These are phyloP conservation scores for Fulica atra DNA, from an alignment of 2,113 vertebrate species.

Conservation along the genomic window DNA sequence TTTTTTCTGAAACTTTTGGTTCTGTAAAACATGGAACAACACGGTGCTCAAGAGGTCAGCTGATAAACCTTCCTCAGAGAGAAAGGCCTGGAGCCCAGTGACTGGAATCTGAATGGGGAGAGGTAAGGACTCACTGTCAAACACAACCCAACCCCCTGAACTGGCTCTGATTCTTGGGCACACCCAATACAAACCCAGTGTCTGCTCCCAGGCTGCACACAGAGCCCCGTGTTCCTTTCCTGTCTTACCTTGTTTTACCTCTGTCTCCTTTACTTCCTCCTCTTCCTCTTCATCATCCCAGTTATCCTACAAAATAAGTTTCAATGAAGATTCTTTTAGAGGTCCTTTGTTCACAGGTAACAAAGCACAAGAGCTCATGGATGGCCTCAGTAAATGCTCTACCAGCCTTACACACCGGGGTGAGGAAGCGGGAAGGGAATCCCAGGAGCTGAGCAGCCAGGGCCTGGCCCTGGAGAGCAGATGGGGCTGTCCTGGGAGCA, in stretches of 20 bases:
- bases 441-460: rapidly evolving
- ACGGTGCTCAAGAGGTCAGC: neutral
- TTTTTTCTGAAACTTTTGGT: conserved; percentile 91
- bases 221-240: rapidly evolving
- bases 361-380: neutral
- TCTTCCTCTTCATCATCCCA: conserved; percentile 93
- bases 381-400: neutral
- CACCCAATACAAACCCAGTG: neutral
- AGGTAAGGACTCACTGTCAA: neutral
- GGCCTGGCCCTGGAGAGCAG: rapidly evolving
- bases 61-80: neutral
- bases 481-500: neutral
- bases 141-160: rapidly evolving
- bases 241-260: conserved; percentile 79
- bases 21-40: conserved; percentile 72
- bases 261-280: conserved; percentile 75
- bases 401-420: rapidly evolving
- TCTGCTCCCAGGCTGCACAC: neutral
- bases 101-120: neutral
- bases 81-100: rapidly evolving
- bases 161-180: neutral
- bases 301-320: conserved; percentile 85
- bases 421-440: neutral
- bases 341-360: neutral
- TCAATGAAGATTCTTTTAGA: neutral